These are phyloP conservation scores for Petrolisthes manimaculis DNA, from an alignment of 2,888 invertebrate genomes.

Conservation along the genomic window DNA sequence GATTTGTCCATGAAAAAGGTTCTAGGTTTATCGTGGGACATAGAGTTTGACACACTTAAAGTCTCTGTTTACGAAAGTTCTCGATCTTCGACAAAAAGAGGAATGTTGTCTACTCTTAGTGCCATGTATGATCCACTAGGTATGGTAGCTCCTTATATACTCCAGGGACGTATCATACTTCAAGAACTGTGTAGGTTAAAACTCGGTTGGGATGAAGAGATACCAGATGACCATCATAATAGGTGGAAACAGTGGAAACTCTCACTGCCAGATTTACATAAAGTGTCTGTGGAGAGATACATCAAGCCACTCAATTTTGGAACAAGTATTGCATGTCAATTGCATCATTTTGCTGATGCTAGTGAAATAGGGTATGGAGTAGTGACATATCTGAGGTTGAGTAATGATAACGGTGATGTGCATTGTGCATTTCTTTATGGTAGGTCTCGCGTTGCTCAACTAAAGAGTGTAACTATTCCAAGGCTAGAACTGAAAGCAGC, in stretches of 20 bases:
- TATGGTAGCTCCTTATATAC: not conserved
- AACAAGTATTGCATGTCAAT: not conserved
- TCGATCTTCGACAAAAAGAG: not conserved
- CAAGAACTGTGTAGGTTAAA: not conserved
- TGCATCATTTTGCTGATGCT: conserved; percentile 24
- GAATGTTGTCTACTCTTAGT: not conserved
- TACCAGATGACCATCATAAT: not conserved
- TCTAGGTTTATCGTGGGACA: not conserved
- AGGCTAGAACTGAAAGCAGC: conserved; percentile 5
- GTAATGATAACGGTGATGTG: not conserved
- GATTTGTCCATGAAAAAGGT: not conserved
- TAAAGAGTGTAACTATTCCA: conserved; percentile 23
- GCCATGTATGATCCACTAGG: not conserved
- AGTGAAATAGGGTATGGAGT: conserved; percentile 6
- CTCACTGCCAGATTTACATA: not conserved
- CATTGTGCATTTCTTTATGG: conserved; percentile 11
- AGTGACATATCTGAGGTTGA: conserved; percentile 9
- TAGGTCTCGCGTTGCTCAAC: not conserved
- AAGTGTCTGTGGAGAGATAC: not conserved
- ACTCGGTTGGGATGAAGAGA: not conserved
- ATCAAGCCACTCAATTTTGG: not conserved
- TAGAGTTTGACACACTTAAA: not conserved
- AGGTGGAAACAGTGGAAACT: not conserved
- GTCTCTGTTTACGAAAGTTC: not conserved
- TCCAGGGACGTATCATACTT: not conserved